phyloP scores from a whole-genome alignment of 1,140 invertebrate species.

The Drosophila azteca region DNA sequence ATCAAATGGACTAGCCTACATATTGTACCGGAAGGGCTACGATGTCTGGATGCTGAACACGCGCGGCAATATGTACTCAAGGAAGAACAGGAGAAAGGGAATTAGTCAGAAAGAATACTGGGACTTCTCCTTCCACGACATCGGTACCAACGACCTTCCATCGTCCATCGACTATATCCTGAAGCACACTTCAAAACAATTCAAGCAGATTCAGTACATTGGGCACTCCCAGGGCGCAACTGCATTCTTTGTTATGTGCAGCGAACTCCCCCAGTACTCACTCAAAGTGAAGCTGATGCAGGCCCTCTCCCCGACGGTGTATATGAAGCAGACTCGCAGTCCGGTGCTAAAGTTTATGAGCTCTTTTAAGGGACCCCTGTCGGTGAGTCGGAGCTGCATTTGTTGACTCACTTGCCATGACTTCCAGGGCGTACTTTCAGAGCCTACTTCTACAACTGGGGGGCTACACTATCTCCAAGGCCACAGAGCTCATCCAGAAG shows the following conservation, averaged over 20 bases:
- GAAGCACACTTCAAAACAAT: slow-evolving; percentile 83
- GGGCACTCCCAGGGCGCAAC: slow-evolving; percentile 86
- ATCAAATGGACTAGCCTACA: slow-evolving; percentile 84
- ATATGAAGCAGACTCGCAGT: slow-evolving; percentile 28
- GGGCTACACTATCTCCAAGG: slow-evolving; percentile 17
- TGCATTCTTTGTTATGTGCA: slow-evolving; percentile 86
- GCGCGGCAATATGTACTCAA: slow-evolving; percentile 85
- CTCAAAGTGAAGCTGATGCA: slow-evolving; percentile 86
- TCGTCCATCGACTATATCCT: slow-evolving; percentile 87
- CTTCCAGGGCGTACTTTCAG: slow-evolving; percentile 13
- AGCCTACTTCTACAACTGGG: slow-evolving; percentile 31
- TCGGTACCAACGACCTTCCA: slow-evolving; percentile 88
- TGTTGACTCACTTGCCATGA: not conserved
- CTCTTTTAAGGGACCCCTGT: slow-evolving; percentile 23
- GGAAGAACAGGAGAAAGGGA: slow-evolving; percentile 84
- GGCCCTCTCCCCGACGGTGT: slow-evolving; percentile 86
- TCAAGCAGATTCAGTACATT: slow-evolving; percentile 81
- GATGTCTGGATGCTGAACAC: slow-evolving; percentile 87
- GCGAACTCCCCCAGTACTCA: slow-evolving; percentile 87
- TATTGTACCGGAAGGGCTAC: slow-evolving; percentile 87
- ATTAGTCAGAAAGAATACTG: slow-evolving; percentile 75
- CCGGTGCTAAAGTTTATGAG: slow-evolving; percentile 38
- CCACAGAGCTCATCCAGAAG: slow-evolving; percentile 7
- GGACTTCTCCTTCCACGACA: slow-evolving; percentile 88
- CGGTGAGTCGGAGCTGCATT: slow-evolving; percentile 18